Percentiles rank a stretch among this genome's conserved stretches.
Evolutionary conservation across 2,888 invertebrate genomes (phyloP).

Genomic region (Bugulina stolonifera): DNA sequence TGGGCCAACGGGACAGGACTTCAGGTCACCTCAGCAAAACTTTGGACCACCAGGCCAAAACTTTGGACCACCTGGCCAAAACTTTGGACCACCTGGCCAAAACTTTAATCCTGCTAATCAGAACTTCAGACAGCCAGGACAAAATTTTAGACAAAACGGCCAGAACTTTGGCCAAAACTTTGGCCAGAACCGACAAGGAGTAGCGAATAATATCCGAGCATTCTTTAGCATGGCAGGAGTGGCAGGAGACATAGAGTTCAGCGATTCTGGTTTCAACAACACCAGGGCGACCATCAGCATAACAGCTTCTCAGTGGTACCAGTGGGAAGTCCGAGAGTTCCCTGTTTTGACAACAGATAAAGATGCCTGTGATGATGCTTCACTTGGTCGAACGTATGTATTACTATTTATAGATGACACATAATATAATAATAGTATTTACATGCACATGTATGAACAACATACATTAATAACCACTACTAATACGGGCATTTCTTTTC

Average conservation of each 20-base stretch:
- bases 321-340: slow-evolving; percentile 17
- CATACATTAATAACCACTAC: too few species aligned
- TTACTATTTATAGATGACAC: too few species aligned
- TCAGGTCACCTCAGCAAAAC: background rate
- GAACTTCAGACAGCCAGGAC: background rate
- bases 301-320: background rate
- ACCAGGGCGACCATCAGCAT: background rate
- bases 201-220: background rate
- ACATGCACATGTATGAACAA: too few species aligned
- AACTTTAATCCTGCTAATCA: background rate
- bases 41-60: background rate
- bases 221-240: slow-evolving; percentile 21
- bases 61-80: background rate
- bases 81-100: background rate
- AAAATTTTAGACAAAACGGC: background rate
- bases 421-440: too few species aligned
- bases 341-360: background rate
- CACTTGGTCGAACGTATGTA: slow-evolving; percentile 12
- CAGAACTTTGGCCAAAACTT: background rate
- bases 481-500: too few species aligned
- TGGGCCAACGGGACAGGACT: too few species aligned
- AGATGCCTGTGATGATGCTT: background rate
- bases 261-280: too few species aligned
- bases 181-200: background rate
- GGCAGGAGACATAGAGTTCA: background rate